phyloP scores from a whole-genome alignment of 2,888 invertebrate genomes.

The Rotaria sp. region DNA sequence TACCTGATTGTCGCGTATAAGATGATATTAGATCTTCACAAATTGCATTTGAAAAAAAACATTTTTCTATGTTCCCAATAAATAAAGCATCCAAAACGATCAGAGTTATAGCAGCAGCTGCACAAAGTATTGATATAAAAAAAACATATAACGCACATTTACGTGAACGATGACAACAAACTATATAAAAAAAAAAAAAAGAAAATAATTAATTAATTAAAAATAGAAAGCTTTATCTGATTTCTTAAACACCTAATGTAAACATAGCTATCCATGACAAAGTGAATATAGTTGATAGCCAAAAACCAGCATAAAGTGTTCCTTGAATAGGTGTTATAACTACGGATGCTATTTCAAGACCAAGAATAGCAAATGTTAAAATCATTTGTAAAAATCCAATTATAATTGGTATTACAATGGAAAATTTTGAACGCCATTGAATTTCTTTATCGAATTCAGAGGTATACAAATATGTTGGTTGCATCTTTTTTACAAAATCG shows the following conservation, averaged over 20 bases:
- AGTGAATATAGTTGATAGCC: constrained; percentile 6
- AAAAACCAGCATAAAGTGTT: constrained; percentile 16
- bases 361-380: constrained; percentile 25
- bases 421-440: constrained; percentile 20
- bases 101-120: neutral
- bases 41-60: neutral
- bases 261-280: neutral
- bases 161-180: constrained; percentile 24
- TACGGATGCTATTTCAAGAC: constrained; percentile 16
- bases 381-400: neutral
- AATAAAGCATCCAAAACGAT: constrained; percentile 13
- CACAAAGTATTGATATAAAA: neutral
- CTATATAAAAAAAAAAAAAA: neutral
- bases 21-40: neutral
- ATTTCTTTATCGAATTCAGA: neutral
- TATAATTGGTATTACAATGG: neutral
- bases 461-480: neutral
- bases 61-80: neutral
- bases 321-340: neutral
- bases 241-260: neutral
- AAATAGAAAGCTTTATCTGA: neutral
- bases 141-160: constrained; percentile 11
- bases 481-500: neutral
- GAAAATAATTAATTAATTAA: neutral
- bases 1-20: neutral